phyloP scores from a whole-genome alignment of 2,113 vertebrate genomes.

The Emydura subglobosa region DNA sequence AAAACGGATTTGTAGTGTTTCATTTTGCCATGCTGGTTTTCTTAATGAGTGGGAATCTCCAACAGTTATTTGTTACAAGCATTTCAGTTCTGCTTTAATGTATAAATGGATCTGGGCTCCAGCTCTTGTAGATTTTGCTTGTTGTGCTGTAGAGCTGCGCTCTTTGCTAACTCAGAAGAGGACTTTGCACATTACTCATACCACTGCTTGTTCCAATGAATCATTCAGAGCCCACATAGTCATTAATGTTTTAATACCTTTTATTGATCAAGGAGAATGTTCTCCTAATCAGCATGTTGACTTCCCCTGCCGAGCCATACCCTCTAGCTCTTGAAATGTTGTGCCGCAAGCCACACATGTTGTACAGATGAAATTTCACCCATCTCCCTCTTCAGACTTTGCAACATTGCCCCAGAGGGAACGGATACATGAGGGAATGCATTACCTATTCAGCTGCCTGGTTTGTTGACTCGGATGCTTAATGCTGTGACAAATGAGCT shows the following conservation, averaged over 20 bases:
- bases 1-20: not conserved
- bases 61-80: not conserved
- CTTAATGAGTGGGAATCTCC: not conserved
- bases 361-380: constrained; percentile 27
- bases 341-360: not conserved
- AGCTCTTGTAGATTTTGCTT: not conserved
- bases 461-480: constrained; percentile 6
- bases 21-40: not conserved
- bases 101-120: not conserved
- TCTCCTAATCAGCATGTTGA: constrained; percentile 44
- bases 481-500: constrained; percentile 35
- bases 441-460: constrained; percentile 24
- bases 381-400: constrained; percentile 7
- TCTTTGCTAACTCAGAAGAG: constrained; percentile 41
- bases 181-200: not conserved
- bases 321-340: constrained; percentile 35
- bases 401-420: constrained; percentile 16
- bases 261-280: constrained; percentile 65
- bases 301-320: constrained; percentile 9
- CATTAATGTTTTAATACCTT: constrained; percentile 72
- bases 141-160: not conserved
- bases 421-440: not conserved
- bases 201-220: not conserved
- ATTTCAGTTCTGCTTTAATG: not conserved
- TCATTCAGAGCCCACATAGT: constrained; percentile 14